These are phyloP conservation scores for Conomelus anceps DNA, from an alignment of 2,888 invertebrate species.

Conservation along the genomic window DNA sequence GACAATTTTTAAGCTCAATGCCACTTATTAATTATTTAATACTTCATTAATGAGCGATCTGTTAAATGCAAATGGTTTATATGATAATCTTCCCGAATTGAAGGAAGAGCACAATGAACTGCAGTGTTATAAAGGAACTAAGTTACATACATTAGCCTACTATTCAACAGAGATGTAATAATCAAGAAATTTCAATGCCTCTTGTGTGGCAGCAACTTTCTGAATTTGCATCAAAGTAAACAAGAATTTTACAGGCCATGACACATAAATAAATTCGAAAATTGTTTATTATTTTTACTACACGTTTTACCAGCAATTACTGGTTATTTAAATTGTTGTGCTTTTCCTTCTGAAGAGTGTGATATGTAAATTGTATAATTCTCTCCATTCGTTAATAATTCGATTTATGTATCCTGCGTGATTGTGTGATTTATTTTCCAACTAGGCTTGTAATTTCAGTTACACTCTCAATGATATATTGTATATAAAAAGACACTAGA, in stretches of 20 bases:
- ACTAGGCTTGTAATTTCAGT: background rate
- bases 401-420: background rate
- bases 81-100: background rate
- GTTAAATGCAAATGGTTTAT: background rate
- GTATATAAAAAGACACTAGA: background rate
- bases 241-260: too few species aligned
- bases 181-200: too few species aligned
- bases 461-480: background rate
- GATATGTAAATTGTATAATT: background rate
- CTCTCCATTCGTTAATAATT: background rate
- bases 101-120: background rate
- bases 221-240: too few species aligned
- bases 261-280: background rate
- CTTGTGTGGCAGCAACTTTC: too few species aligned
- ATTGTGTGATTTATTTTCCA: background rate
- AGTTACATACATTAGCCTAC: too few species aligned
- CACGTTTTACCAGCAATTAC: too few species aligned
- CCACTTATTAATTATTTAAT: background rate
- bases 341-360: background rate
- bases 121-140: background rate
- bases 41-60: background rate
- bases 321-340: too few species aligned
- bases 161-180: too few species aligned
- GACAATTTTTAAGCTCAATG: background rate
- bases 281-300: background rate